Percentiles rank a stretch among this genome's conserved stretches.
Conservation (phyloP, 2,113 vertebrate species). For the Scomber scombrus region DNA sequence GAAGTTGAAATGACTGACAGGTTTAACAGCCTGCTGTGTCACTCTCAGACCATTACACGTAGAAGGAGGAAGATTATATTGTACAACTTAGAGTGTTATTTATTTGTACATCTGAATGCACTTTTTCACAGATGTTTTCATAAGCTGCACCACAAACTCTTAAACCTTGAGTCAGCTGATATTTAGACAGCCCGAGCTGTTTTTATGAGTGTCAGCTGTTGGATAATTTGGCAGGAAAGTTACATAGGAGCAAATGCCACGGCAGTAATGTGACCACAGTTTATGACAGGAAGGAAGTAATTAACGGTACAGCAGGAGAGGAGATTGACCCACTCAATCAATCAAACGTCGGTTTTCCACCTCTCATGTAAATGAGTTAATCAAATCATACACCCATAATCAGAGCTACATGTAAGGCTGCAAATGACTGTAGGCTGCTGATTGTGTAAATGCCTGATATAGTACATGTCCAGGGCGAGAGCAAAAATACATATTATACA, state of each 20-base stretch:
- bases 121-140: constrained; percentile 26
- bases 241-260: constrained; percentile 25
- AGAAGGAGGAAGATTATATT: not conserved
- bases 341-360: constrained; percentile 17
- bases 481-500: constrained; percentile 12
- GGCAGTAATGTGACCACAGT: constrained; percentile 22
- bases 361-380: constrained; percentile 40
- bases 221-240: constrained; percentile 40
- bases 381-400: constrained; percentile 36
- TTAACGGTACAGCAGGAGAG: constrained; percentile 15
- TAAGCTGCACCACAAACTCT: constrained; percentile 10
- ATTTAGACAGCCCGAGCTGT: constrained; percentile 23
- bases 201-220: constrained; percentile 24
- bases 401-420: constrained; percentile 16
- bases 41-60: not conserved
- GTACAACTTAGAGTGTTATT: not conserved
- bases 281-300: constrained; percentile 52
- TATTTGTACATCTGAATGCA: not conserved
- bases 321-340: constrained; percentile 37
- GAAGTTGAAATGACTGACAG: constrained; percentile 20
- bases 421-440: constrained; percentile 7
- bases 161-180: constrained; percentile 7
- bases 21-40: constrained; percentile 9
- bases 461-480: constrained; percentile 4
- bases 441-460: constrained; percentile 49